Evolutionary conservation across 2,113 vertebrate species (phyloP), one percentile per base, ranked within the genome.

Genomic region (Pseudorasbora parva): DNA sequence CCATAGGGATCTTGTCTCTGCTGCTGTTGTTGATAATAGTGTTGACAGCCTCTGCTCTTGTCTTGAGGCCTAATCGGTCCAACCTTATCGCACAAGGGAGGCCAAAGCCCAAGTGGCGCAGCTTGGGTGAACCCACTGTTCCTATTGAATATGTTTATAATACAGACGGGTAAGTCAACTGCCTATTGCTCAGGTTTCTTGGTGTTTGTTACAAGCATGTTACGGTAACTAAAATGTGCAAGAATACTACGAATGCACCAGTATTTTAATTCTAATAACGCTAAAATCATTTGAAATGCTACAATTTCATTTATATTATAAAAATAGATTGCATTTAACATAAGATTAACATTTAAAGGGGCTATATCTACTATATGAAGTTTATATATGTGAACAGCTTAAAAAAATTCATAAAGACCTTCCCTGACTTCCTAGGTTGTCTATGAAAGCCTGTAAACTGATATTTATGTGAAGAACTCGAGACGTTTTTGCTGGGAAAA

Each of bases 31-130:
- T 94, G 0, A 92, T 93, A 0, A 27, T 91, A 19, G 30, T 95
- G 83, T 85, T 97, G 87, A 94, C 90, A 8, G 91, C 90, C 43
- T 92, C 96, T 21, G 92, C 95, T 59, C 66, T 99, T 1, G 85
- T 95, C 62, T 84, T 98, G n/a, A 94, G 90, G 66, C 95, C 95
- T 12, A 83, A 90, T 27, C 90, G 87, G 14, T 87, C 92, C 14
- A 84, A 74, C 14, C 54, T 91, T 0, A 91, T 90, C 69, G 93
- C 94, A 4, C 85, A 94, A 69, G 92, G 90, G 89, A 89, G 81
- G 79, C 93, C 90, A 86, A 95, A 93, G 77, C 96, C 96, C 45
- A 94, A 84, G 8, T 98, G 98, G 97, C 95, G 96, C 83, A 96
- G 94, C 73, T 90, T 98, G 23, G 94, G 95, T 0, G 93, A 96